Evolutionary conservation across 2,888 invertebrate genomes (phyloP).

Genomic region (Thymelicus acteon): DNA sequence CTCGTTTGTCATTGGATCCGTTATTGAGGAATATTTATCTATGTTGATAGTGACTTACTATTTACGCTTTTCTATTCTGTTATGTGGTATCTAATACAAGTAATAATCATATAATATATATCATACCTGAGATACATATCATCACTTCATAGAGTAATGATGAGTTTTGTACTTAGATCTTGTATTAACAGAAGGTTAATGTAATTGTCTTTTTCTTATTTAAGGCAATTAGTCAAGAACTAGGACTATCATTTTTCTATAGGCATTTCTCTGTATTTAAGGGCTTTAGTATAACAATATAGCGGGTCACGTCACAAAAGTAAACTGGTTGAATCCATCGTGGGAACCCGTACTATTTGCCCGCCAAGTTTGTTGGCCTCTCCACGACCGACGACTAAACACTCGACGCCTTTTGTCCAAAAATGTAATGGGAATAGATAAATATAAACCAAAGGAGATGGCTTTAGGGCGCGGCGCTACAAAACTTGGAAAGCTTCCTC

Average conservation of each 20-base stretch:
- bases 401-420: slow-evolving; percentile 81
- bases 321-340: slow-evolving; percentile 53
- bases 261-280: slow-evolving; percentile 22
- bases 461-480: slow-evolving; percentile 63
- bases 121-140: background rate
- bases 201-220: too few species aligned
- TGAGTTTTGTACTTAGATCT: too few species aligned
- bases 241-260: too few species aligned
- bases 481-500: slow-evolving; percentile 42
- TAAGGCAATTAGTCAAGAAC: too few species aligned
- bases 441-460: slow-evolving; percentile 65
- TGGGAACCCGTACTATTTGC: slow-evolving; percentile 77
- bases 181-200: too few species aligned
- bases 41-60: slow-evolving; percentile 19
- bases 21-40: slow-evolving; percentile 34
- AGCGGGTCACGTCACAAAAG: slow-evolving; percentile 50
- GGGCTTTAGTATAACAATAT: slow-evolving; percentile 24
- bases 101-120: too few species aligned
- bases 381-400: slow-evolving; percentile 71
- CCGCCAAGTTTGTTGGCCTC: slow-evolving; percentile 70
- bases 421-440: slow-evolving; percentile 82
- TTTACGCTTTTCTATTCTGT: slow-evolving; percentile 17
- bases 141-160: too few species aligned
- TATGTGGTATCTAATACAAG: background rate
- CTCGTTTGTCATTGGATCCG: slow-evolving; percentile 38